Conservation (phyloP, 2,797 vertebrate species). For the Emys orbicularis region DNA sequence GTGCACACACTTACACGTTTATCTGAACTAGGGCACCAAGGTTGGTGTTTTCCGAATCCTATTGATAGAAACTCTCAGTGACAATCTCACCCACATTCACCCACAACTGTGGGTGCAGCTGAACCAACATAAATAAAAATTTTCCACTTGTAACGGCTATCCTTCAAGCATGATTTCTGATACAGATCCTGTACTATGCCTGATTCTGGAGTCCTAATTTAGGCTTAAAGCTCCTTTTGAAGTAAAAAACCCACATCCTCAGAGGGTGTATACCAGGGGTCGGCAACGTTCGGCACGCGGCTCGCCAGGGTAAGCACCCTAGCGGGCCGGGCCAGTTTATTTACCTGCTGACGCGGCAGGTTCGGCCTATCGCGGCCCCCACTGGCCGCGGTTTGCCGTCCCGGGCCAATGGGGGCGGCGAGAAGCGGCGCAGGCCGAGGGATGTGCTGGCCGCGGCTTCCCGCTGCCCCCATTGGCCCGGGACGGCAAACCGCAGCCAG, state of each 20-base stretch:
- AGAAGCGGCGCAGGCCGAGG: no score
- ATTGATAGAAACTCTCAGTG: background rate
- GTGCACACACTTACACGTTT: background rate
- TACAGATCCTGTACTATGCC: background rate
- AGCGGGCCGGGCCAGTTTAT: no score
- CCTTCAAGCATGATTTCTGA: background rate
- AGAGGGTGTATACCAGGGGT: background rate
- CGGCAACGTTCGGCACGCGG: no score
- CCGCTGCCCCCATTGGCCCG: no score
- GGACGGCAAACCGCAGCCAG: no score
- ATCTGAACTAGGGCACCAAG: background rate
- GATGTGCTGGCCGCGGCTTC: no score
- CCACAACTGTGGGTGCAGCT: background rate
- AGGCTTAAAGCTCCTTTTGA: background rate
- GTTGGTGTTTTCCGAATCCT: background rate
- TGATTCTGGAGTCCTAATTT: background rate
- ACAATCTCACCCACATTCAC: background rate
- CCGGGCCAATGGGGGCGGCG: no score
- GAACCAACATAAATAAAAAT: background rate
- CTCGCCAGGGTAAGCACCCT: no score
- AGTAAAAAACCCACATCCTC: background rate
- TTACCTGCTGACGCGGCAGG: no score
- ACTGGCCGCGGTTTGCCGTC: no score
- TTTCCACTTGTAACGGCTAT: background rate
- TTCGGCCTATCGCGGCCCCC: no score